phyloP scores from a whole-genome alignment of 2,888 invertebrate species.

The Apodemia hepburni region DNA sequence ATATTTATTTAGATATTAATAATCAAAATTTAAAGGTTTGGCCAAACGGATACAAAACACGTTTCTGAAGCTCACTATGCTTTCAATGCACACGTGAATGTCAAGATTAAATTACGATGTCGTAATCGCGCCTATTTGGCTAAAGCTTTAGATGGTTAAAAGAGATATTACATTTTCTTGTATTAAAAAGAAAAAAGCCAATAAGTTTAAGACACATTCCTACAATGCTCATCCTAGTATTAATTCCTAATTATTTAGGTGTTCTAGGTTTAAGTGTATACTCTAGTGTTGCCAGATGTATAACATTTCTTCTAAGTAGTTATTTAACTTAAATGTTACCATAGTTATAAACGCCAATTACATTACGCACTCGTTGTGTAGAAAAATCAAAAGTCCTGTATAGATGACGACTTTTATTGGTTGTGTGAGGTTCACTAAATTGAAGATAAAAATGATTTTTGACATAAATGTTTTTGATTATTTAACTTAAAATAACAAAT shows the following conservation, averaged over 20 bases:
- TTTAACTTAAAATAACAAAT: no score
- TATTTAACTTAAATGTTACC: conserved; percentile 3
- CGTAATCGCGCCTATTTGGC: not conserved
- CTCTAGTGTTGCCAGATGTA: conserved; percentile 6
- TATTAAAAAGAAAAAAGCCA: conserved; percentile 19
- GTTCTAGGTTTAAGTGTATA: conserved; percentile 7
- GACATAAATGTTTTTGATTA: no score
- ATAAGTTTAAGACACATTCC: conserved; percentile 24
- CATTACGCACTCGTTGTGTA: not conserved
- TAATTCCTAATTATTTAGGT: conserved; percentile 19
- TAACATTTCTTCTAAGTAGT: conserved; percentile 7
- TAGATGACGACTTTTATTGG: not conserved
- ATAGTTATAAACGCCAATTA: not conserved
- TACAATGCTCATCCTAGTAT: conserved; percentile 30
- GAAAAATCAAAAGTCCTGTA: not conserved
- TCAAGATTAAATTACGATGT: no score
- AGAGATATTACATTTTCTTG: not conserved
- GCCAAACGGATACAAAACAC: not conserved
- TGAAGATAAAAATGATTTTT: no score
- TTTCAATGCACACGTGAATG: not conserved
- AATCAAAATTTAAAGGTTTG: not conserved
- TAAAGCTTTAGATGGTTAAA: not conserved
- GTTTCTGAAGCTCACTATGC: no score
- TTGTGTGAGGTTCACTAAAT: not conserved
- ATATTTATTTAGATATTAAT: not conserved